Conservation (phyloP, 1,140 invertebrate species). For the Panulirus ornatus region DNA sequence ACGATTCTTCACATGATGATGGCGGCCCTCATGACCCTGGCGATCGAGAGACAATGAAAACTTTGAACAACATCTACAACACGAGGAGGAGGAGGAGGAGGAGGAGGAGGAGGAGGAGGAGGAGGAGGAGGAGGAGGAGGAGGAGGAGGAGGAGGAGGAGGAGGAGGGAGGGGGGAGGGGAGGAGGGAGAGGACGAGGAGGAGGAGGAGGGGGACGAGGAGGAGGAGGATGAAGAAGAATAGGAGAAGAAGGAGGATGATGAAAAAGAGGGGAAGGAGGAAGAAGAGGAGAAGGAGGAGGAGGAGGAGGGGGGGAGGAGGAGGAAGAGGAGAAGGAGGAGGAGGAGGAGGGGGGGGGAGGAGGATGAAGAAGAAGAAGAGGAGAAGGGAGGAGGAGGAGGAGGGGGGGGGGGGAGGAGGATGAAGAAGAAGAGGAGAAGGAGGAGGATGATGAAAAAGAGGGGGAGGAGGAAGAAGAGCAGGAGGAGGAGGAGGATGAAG, state of each 20-base stretch:
- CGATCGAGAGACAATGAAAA: neutral
- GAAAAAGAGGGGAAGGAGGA: neutral
- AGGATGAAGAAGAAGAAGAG: neutral
- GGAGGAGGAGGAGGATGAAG: neutral
- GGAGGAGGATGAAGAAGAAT: neutral
- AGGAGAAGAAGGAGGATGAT: neutral
- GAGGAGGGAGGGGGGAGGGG: neutral
- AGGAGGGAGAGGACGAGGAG: neutral
- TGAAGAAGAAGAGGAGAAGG: neutral
- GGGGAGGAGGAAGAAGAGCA: neutral
- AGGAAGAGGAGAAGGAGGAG: slow-evolving; percentile 11
- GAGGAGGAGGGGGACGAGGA: too few species aligned
- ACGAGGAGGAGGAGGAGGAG: slow-evolving; percentile 3
- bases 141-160: neutral
- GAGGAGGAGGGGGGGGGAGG: neutral
- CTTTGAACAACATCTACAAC: neutral
- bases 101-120: slow-evolving; percentile 10
- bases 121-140: neutral
- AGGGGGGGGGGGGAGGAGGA: neutral
- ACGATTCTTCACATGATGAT: too few species aligned
- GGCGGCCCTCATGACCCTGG: neutral
- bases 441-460: neutral
- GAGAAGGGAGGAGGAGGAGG: neutral
- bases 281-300: neutral
- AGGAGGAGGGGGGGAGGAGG: neutral